A percentile compares a stretch with the other conserved stretches of the same genome.
These are phyloP conservation scores for Anthoscopus minutus DNA, from an alignment of 2,113 vertebrate species.

Conservation along the genomic window DNA sequence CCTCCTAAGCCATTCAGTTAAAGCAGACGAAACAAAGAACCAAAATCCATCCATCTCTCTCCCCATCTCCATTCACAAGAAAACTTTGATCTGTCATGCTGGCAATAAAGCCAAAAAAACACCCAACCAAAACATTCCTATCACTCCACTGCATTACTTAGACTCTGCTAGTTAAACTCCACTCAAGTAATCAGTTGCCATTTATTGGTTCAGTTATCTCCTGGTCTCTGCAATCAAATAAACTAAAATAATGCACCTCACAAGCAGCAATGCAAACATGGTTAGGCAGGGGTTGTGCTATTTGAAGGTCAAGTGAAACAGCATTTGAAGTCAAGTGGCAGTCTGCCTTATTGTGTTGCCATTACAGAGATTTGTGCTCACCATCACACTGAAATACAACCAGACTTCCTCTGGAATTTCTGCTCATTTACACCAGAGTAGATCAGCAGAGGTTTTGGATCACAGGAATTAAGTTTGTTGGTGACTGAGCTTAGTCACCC, in stretches of 20 bases:
- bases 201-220: slow-evolving; percentile 20
- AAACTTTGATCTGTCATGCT: slow-evolving; percentile 37
- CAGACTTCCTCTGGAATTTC: not conserved
- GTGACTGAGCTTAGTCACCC: slow-evolving; percentile 6
- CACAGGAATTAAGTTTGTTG: not conserved
- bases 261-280: not conserved
- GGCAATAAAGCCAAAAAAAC: not conserved
- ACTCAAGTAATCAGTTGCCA: slow-evolving; percentile 4
- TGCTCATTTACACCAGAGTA: slow-evolving; percentile 5
- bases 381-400: not conserved
- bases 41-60: not conserved
- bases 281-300: not conserved
- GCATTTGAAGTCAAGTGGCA: not conserved
- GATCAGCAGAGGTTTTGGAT: not conserved
- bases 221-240: not conserved
- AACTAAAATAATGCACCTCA: not conserved
- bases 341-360: not conserved
- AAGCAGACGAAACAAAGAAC: not conserved
- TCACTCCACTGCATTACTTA: not conserved
- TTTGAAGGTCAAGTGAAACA: not conserved
- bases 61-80: not conserved
- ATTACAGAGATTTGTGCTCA: not conserved
- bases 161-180: slow-evolving; percentile 12
- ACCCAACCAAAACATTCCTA: not conserved
- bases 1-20: not conserved